Evolutionary conservation across 2,113 vertebrate species (phyloP).

Genomic region (Sclerurus mexicanus): DNA sequence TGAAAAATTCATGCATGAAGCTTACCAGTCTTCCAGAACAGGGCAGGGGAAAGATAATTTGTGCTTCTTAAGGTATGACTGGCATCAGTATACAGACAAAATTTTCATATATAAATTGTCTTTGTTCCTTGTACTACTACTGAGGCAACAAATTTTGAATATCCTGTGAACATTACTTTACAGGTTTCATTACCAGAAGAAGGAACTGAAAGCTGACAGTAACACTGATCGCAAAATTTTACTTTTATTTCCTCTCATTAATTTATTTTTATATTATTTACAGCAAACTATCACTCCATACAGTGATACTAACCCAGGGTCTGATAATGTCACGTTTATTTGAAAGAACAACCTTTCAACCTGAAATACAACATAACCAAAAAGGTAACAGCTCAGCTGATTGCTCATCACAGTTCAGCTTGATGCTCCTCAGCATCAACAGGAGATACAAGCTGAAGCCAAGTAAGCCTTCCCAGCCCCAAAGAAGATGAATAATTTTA

Average conservation of each 20-base stretch:
- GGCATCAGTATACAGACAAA: background rate
- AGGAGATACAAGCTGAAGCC: background rate
- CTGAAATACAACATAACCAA: background rate
- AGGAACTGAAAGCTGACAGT: background rate
- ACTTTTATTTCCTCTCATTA: background rate
- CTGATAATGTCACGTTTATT: background rate
- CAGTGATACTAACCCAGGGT: background rate
- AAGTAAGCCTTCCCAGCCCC: background rate
- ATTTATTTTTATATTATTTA: background rate
- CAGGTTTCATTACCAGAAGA: background rate
- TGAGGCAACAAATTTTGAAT: background rate
- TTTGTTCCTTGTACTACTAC: background rate
- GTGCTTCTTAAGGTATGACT: background rate
- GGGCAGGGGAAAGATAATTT: background rate
- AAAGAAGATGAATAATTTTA: background rate
- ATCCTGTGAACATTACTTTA: background rate
- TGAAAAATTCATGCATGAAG: background rate
- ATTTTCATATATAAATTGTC: background rate
- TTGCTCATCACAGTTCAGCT: background rate
- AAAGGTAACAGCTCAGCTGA: background rate
- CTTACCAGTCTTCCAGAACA: background rate
- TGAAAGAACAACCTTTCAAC: background rate
- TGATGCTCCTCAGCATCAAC: background rate
- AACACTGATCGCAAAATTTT: background rate
- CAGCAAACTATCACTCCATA: background rate